Base-by-base conservation (phyloP, 2,888 invertebrate species). In the Hyposoter dolosus region DNA sequence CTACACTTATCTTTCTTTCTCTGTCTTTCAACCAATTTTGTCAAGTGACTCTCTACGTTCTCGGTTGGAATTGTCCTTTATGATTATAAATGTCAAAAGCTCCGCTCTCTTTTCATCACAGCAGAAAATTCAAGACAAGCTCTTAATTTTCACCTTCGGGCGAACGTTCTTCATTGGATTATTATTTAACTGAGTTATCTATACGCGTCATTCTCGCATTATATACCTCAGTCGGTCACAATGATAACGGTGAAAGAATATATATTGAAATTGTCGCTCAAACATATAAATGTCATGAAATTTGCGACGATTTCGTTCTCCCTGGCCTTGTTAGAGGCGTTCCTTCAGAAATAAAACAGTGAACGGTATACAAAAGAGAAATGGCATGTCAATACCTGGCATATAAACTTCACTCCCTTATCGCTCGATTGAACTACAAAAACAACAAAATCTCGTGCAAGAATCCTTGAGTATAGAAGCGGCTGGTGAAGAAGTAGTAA, bases 1-100 rank as follows among this genome's bases (percentile, higher is more conserved):
- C 75, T 69, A 79, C 69, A 79, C 63, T 17, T 32, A 15, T 76
- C 82, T 43, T 28, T 19, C 7, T 28, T 40, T 12, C 19, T 23
- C 7, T 23, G 43, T 32, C 71, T 47, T n/a, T 72, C 12, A 56
- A 72, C 35, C 40, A 53, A 19, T 35, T 72, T 72, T 75, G 43
- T 75, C 17, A 32, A 28, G 28, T 60, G 28, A 60, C n/a, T 60
- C 23, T 60, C 12, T 60, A 28, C 28, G 28, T 15, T 28, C 60
- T 28, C 60, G 15, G 23, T 28, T 60, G 28, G 28, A 60, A 28
- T 28, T 28, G 60, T 60, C 60, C 10, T 15, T 60, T 15, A 60
- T 60, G 12, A 15, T 60, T 60, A 28, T n/a, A 60, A 60, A 15
- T 60, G 12, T 4, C 28, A 10, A 28, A 15, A 60, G 15, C 60